A percentile compares a stretch with the other conserved stretches of the same genome.
Evolutionary conservation across 2,888 invertebrate species (phyloP).

Genomic region (Parnassius smintheus): DNA sequence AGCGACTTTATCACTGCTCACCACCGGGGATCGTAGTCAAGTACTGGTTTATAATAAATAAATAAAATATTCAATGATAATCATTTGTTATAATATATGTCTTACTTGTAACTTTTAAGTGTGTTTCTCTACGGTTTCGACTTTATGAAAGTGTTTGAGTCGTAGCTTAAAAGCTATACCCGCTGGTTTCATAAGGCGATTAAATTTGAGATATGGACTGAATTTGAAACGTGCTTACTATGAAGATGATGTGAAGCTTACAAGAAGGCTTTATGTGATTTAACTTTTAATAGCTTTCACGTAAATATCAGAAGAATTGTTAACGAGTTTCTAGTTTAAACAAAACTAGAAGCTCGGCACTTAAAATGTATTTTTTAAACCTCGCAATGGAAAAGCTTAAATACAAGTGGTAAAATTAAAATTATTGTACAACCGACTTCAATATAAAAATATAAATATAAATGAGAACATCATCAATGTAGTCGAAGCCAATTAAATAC

Average conservation of each 20-base stretch:
- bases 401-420: background rate
- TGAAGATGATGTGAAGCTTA: background rate
- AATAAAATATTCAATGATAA: too few species aligned
- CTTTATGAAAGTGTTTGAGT: background rate
- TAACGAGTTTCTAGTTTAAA: background rate
- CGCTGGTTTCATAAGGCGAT: conserved; percentile 2
- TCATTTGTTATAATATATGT: too few species aligned
- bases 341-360: background rate
- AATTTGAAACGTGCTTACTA: conserved; percentile 20
- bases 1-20: too few species aligned
- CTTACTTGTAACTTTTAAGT: too few species aligned
- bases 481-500: too few species aligned
- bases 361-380: too few species aligned
- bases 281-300: conserved; percentile 6
- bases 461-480: too few species aligned
- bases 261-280: conserved; percentile 14
- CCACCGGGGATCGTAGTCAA: too few species aligned
- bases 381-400: too few species aligned
- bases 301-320: conserved; percentile 13
- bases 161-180: conserved; percentile 3
- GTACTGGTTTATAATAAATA: too few species aligned
- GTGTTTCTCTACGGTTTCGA: background rate
- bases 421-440: too few species aligned
- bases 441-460: too few species aligned
- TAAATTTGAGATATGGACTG: background rate